phyloP scores from a whole-genome alignment of 2,113 vertebrate species.

The Carettochelys insculpta region DNA sequence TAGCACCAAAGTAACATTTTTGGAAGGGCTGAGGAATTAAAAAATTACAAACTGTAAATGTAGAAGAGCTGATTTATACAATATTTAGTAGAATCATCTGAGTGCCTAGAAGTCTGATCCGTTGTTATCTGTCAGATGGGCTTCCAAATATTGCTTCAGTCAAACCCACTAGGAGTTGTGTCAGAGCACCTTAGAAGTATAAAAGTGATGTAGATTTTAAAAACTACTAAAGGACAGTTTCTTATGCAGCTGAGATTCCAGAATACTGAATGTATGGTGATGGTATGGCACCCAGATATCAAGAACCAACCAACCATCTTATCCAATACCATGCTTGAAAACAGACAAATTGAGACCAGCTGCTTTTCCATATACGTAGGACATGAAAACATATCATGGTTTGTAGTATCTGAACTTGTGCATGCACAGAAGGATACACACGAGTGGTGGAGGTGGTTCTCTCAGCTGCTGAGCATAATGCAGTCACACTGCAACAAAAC shows the following conservation, averaged over 20 bases:
- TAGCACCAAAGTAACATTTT: constrained; percentile 71
- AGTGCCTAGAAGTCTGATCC: constrained; percentile 39
- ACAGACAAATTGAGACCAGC: not conserved
- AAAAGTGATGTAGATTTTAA: constrained; percentile 40
- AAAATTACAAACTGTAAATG: constrained; percentile 50
- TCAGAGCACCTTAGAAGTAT: constrained; percentile 37
- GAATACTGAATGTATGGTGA: not conserved
- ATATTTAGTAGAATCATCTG: constrained; percentile 21
- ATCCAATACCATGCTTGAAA: not conserved
- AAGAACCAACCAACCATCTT: constrained; percentile 28
- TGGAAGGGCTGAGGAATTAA: constrained; percentile 59
- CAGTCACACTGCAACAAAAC: not conserved
- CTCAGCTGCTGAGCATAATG: not conserved
- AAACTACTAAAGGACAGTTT: not conserved
- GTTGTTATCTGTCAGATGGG: constrained; percentile 42
- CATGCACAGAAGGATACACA: fast-evolving
- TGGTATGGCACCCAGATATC: not conserved
- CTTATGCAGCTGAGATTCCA: not conserved
- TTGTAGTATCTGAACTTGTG: not conserved
- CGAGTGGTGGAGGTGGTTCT: not conserved
- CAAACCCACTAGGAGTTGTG: constrained; percentile 11
- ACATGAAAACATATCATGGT: not conserved
- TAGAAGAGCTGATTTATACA: constrained; percentile 27
- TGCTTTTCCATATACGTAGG: not conserved
- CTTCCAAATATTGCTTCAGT: constrained; percentile 61